Evolutionary conservation across 1,140 invertebrate genomes (phyloP).

Genomic region (Drosophila sp.): DNA sequence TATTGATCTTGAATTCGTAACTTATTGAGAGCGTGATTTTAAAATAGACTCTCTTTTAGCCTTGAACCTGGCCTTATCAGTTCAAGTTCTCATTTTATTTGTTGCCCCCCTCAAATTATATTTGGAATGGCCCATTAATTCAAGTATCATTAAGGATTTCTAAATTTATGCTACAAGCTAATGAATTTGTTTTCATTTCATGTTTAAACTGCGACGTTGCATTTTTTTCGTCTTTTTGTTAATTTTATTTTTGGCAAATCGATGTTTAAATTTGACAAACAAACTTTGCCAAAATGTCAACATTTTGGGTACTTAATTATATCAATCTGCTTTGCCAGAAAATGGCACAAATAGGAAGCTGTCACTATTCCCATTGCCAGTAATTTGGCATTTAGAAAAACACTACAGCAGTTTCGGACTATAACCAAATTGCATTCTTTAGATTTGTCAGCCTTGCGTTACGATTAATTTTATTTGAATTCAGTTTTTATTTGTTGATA

Average conservation of each 20-base stretch:
- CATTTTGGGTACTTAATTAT: slow-evolving; percentile 15
- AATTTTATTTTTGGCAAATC: slow-evolving; percentile 39
- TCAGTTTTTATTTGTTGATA: neutral
- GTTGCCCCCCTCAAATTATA: slow-evolving; percentile 46
- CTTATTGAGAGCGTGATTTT: slow-evolving; percentile 22
- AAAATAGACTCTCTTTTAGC: slow-evolving; percentile 42
- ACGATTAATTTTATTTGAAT: slow-evolving; percentile 12
- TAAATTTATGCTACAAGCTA: slow-evolving; percentile 33
- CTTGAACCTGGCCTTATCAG: slow-evolving; percentile 73
- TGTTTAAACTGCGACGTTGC: slow-evolving; percentile 46
- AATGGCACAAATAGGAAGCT: slow-evolving; percentile 38
- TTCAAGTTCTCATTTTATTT: slow-evolving; percentile 11
- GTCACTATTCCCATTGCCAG: no score
- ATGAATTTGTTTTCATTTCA: slow-evolving; percentile 42
- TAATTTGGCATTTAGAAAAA: no score
- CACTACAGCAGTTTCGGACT: slow-evolving; percentile 30
- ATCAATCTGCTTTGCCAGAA: slow-evolving; percentile 18
- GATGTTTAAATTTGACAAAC: slow-evolving; percentile 42
- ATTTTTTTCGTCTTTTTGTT: slow-evolving; percentile 11
- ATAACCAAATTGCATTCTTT: neutral
- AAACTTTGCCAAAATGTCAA: slow-evolving; percentile 23
- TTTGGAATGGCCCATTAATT: slow-evolving; percentile 7
- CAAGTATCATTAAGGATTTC: slow-evolving; percentile 43
- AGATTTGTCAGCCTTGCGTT: slow-evolving; percentile 2
- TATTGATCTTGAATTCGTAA: slow-evolving; percentile 15